A percentile compares a stretch with the other conserved stretches of the same genome.
Evolutionary conservation across 2,888 invertebrate species (phyloP).

Genomic region (Ernsta delagoae): DNA sequence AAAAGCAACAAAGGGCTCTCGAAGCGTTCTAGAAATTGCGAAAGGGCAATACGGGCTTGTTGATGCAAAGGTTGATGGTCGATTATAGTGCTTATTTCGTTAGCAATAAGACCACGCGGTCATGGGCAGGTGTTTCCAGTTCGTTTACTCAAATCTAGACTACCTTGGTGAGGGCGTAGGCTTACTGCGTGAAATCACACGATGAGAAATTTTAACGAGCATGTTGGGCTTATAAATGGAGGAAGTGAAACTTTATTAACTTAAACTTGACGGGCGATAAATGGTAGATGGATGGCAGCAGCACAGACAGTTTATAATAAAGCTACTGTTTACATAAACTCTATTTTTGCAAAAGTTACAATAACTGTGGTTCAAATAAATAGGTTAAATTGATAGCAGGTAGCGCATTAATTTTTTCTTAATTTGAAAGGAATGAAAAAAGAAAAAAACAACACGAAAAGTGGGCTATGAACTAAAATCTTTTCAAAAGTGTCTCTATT

Average conservation of each 20-base stretch:
- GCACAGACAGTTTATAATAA: too few relatives aligned
- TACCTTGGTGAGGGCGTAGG: conserved; percentile 79
- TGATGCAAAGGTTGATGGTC: not conserved
- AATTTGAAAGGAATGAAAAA: too few relatives aligned
- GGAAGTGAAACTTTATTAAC: not conserved
- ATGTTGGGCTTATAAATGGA: not conserved
- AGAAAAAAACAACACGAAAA: too few relatives aligned
- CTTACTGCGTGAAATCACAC: conserved; percentile 51
- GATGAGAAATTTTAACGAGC: conserved; percentile 29
- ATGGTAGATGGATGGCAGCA: too few relatives aligned
- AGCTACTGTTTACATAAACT: too few relatives aligned
- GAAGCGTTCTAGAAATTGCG: conserved; percentile 42
- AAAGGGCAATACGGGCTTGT: conserved; percentile 33
- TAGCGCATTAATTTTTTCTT: too few relatives aligned
- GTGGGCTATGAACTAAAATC: too few relatives aligned
- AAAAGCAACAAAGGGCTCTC: conserved; percentile 37
- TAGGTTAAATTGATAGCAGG: too few relatives aligned
- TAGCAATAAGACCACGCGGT: not conserved
- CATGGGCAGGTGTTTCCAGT: conserved; percentile 31
- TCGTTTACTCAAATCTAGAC: conserved; percentile 53
- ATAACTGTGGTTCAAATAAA: too few relatives aligned
- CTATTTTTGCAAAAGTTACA: too few relatives aligned
- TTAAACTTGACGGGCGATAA: too few relatives aligned
- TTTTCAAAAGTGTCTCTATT: too few relatives aligned
- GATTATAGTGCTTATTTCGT: conserved; percentile 19